Evolutionary conservation across 2,888 invertebrate genomes (phyloP).

Genomic region (Diploptera punctata): DNA sequence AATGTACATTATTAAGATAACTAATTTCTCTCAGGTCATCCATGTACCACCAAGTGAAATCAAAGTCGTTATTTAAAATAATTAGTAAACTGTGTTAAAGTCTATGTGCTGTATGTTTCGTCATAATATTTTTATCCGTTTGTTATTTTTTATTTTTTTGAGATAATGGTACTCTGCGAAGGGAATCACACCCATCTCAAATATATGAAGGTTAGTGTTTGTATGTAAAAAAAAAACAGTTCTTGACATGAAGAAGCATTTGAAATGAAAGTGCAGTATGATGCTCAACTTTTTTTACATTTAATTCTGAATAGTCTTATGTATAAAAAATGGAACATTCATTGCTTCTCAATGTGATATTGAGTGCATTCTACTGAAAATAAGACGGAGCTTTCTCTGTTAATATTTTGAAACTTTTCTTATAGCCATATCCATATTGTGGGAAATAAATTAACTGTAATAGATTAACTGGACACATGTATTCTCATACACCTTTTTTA

Average conservation of each 20-base stretch:
- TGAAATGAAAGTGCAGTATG: background rate
- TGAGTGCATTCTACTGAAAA: too few species aligned
- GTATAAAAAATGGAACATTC: background rate
- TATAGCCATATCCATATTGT: too few species aligned
- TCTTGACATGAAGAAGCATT: slow-evolving; percentile 21
- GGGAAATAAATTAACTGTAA: too few species aligned
- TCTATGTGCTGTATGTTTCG: background rate
- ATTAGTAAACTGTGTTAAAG: background rate
- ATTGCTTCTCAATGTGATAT: too few species aligned
- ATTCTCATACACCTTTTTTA: too few species aligned
- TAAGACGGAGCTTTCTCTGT: too few species aligned
- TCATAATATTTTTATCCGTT: background rate
- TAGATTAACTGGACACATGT: too few species aligned
- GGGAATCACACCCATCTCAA: background rate
- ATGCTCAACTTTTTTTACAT: slow-evolving; percentile 19
- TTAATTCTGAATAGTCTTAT: background rate
- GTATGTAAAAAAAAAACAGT: background rate
- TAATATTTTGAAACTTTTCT: too few species aligned
- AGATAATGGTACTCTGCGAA: background rate
- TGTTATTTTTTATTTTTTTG: background rate
- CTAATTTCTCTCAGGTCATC: background rate
- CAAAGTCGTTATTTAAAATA: too few species aligned
- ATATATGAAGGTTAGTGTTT: slow-evolving; percentile 4
- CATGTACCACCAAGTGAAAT: too few species aligned
- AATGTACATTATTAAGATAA: background rate